These are phyloP conservation scores for Penaeus monodon DNA, from an alignment of 2,888 invertebrate species.

Conservation along the genomic window DNA sequence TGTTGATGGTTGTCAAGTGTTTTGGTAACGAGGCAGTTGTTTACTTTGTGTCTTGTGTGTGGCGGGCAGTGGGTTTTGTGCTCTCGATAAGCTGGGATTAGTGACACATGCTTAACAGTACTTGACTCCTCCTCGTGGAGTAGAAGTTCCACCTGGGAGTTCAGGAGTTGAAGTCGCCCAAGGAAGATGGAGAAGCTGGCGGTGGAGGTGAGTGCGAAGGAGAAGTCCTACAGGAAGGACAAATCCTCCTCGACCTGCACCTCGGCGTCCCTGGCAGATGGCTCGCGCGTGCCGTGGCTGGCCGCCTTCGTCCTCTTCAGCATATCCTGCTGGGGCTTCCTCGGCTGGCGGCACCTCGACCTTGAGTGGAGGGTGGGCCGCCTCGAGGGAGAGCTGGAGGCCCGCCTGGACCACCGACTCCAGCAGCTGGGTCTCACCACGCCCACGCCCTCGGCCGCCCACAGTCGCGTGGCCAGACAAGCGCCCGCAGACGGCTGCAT, in stretches of 20 bases:
- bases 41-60: constrained; percentile 18
- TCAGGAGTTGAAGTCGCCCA: constrained; percentile 25
- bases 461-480: constrained; percentile 33
- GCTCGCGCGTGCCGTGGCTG: constrained; percentile 21
- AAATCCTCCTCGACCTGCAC: constrained; percentile 17
- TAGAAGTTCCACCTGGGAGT: constrained; percentile 35
- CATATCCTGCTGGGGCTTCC: constrained; percentile 32
- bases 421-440: constrained; percentile 29
- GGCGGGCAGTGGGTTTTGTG: constrained; percentile 28
- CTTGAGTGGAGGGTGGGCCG: constrained; percentile 41
- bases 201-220: background rate
- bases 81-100: constrained; percentile 5
- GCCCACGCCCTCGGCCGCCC: constrained; percentile 7
- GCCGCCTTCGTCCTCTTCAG: constrained; percentile 33
- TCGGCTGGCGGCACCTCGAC: constrained; percentile 44
- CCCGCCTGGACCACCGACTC: constrained; percentile 38
- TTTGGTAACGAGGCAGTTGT: constrained; percentile 16
- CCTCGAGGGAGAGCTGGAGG: constrained; percentile 42
- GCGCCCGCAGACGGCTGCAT: constrained; percentile 26
- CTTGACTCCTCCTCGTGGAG: constrained; percentile 30
- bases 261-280: constrained; percentile 12
- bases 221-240: constrained; percentile 8
- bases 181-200: constrained; percentile 32
- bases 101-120: constrained; percentile 33
- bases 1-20: constrained; percentile 21